A percentile compares a stretch with the other conserved stretches of the same genome.
Evolutionary conservation across 1,140 invertebrate genomes (phyloP).

Genomic region (Bombus sibiricus): DNA sequence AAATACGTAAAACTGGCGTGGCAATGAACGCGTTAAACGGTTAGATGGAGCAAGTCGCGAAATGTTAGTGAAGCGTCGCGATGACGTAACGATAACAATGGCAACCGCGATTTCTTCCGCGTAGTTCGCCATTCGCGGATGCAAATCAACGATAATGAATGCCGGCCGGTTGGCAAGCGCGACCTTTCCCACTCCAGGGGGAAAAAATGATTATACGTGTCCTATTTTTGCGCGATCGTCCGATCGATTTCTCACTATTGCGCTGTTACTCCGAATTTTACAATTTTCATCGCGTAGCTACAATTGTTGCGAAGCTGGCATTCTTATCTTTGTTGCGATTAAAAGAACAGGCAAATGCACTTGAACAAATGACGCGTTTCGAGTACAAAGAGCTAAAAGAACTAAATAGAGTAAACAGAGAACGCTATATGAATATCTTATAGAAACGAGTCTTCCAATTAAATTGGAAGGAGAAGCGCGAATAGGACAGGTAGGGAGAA

Average conservation of each 20-base stretch:
- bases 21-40: too few relatives aligned
- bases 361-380: too few relatives aligned
- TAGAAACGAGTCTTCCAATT: too few relatives aligned
- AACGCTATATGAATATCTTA: too few relatives aligned
- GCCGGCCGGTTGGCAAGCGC: conserved; percentile 39
- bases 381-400: too few relatives aligned
- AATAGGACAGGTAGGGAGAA: too few relatives aligned
- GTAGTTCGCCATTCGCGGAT: conserved; percentile 26
- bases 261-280: background rate
- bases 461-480: too few relatives aligned
- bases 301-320: background rate
- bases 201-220: conserved; percentile 21
- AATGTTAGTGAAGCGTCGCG: background rate
- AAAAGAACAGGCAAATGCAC: background rate
- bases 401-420: too few relatives aligned
- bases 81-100: conserved; percentile 18
- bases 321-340: background rate
- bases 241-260: background rate
- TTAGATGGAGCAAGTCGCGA: background rate
- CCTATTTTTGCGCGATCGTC: background rate
- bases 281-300: background rate
- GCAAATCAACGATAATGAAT: conserved; percentile 53
- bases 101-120: conserved; percentile 29
- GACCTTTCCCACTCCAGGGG: conserved; percentile 26
- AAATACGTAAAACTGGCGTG: too few relatives aligned